These are phyloP conservation scores for Mobula hypostoma DNA, from an alignment of 2,113 vertebrate genomes.

Conservation along the genomic window DNA sequence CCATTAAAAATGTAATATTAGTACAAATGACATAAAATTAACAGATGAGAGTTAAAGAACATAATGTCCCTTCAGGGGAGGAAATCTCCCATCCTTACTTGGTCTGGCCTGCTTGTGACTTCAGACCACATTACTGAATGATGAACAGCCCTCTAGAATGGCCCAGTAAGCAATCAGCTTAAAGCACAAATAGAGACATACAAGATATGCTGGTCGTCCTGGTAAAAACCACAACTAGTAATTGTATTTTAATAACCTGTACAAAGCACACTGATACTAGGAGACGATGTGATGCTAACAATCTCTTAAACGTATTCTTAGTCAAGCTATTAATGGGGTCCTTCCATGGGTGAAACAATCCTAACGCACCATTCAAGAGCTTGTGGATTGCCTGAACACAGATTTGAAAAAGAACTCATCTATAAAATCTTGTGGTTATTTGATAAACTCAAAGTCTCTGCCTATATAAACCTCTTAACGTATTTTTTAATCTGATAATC, in stretches of 20 bases:
- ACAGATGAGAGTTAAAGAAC: no score
- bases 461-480: not conserved
- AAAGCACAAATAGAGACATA: no score
- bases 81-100: no score
- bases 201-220: no score
- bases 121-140: no score
- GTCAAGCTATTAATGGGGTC: not conserved
- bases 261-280: not conserved
- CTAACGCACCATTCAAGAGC: not conserved
- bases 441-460: not conserved
- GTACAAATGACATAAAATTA: no score
- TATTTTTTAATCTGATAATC: slow-evolving; percentile 23
- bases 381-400: not conserved
- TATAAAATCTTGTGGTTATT: slow-evolving; percentile 28
- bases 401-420: not conserved
- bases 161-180: no score
- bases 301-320: not conserved
- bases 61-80: no score
- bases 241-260: not conserved
- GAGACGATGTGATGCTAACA: not conserved
- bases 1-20: no score
- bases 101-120: no score
- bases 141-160: no score
- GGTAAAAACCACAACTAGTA: no score
- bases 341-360: not conserved